Evolutionary conservation across 30 jellyfish, hydroid and myxozoan species (phyloP).

Genomic region (Phacellophora camtschatica): DNA sequence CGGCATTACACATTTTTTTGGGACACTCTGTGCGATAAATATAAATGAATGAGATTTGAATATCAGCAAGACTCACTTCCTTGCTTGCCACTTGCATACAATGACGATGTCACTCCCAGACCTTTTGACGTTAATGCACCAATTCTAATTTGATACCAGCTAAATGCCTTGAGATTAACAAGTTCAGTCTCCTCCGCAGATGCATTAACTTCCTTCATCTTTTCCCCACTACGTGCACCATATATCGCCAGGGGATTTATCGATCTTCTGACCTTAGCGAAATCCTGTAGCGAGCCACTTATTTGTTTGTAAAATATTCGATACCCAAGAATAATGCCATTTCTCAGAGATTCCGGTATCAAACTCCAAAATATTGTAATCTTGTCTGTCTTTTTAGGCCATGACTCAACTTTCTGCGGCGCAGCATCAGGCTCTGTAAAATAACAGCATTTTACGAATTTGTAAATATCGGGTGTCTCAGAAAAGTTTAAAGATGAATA

Average conservation of each 20-base stretch:
- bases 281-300: slow-evolving; percentile 22
- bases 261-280: slow-evolving; percentile 34
- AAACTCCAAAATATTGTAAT: slow-evolving; percentile 51
- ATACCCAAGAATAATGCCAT: slow-evolving; percentile 46
- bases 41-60: neutral
- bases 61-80: neutral
- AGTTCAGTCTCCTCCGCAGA: slow-evolving; percentile 20
- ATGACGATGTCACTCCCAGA: slow-evolving; percentile 23
- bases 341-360: slow-evolving; percentile 50
- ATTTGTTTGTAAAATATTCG: slow-evolving; percentile 52
- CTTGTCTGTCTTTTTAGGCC: slow-evolving; percentile 39
- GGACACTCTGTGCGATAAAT: too few relatives aligned
- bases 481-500: too few relatives aligned
- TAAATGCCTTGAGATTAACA: neutral
- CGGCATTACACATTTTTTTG: too few relatives aligned
- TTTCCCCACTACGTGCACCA: slow-evolving; percentile 63
- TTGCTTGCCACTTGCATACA: slow-evolving; percentile 51
- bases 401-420: slow-evolving; percentile 36
- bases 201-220: slow-evolving; percentile 24
- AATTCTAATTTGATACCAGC: slow-evolving; percentile 58
- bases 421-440: slow-evolving; percentile 63
- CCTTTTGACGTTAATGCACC: slow-evolving; percentile 63
- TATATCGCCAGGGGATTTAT: slow-evolving; percentile 3
- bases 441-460: too few relatives aligned
- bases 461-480: too few relatives aligned